A percentile compares a stretch with the other conserved stretches of the same genome.
phyloP scores from a whole-genome alignment of 2,888 invertebrate species.

The Dryomyza anilis region DNA sequence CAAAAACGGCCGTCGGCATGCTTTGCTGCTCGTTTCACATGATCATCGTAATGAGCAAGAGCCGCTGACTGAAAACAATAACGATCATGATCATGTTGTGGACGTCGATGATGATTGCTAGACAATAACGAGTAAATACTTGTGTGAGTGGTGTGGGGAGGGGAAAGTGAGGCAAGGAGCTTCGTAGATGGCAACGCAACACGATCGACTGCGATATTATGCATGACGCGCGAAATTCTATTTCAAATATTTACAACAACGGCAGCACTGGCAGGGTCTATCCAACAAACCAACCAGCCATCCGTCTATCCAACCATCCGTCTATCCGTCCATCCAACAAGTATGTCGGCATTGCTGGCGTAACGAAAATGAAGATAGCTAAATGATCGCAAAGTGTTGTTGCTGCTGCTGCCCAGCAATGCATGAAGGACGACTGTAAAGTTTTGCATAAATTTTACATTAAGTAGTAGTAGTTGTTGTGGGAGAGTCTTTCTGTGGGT shows the following conservation, averaged over 20 bases:
- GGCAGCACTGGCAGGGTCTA: too few species aligned
- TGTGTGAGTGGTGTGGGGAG: background rate
- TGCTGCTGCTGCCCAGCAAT: constrained; percentile 38
- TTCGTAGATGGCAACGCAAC: background rate
- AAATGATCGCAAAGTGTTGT: constrained; percentile 9
- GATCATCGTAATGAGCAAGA: constrained; percentile 8
- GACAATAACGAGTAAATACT: background rate
- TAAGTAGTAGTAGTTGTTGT: too few species aligned
- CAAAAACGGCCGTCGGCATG: too few species aligned
- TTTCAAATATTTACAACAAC: constrained; percentile 46
- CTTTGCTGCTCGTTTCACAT: constrained; percentile 37
- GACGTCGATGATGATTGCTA: background rate
- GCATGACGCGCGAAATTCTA: constrained; percentile 34
- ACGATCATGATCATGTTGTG: background rate
- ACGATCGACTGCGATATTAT: constrained; percentile 19
- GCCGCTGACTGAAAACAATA: background rate
- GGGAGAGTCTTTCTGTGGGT: too few species aligned
- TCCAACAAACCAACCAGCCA: too few species aligned
- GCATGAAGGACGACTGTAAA: constrained; percentile 54
- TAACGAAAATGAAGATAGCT: constrained; percentile 7
- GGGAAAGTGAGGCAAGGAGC: background rate
- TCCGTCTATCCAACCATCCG: too few species aligned
- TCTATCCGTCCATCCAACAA: too few species aligned
- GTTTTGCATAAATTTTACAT: constrained; percentile 30
- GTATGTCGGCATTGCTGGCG: too few species aligned